These are phyloP conservation scores for Astreopora myriophthalma DNA, from an alignment of 64 coral and sea anemone genomes.

Conservation along the genomic window DNA sequence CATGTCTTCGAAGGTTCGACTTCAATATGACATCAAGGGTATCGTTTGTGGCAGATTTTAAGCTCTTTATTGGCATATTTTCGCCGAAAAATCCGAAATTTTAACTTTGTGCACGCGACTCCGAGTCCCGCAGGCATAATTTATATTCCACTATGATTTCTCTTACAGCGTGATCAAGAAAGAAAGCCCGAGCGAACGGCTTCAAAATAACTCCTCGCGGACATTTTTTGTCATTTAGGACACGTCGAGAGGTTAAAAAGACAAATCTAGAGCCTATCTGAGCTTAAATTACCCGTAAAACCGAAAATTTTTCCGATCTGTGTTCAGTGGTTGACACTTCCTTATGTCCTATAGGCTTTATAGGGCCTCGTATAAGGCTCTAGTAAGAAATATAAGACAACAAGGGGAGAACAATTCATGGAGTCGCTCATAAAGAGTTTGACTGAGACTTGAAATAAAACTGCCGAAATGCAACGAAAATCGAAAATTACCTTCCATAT, in stretches of 20 bases:
- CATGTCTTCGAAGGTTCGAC: constrained; percentile 66
- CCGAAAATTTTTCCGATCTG: constrained; percentile 23
- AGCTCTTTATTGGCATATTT: constrained; percentile 28
- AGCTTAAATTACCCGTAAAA: constrained; percentile 17
- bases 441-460: constrained; percentile 49
- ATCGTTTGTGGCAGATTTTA: constrained; percentile 47
- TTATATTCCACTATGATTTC: constrained; percentile 11
- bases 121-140: constrained; percentile 39
- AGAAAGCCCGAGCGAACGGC: constrained; percentile 15
- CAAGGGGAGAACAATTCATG: constrained; percentile 62
- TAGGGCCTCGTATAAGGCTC: constrained; percentile 68
- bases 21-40: constrained; percentile 30
- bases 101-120: not conserved
- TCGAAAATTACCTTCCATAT: constrained; percentile 70
- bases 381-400: constrained; percentile 71
- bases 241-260: not conserved
- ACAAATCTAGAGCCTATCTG: constrained; percentile 11
- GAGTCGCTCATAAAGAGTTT: constrained; percentile 55
- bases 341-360: constrained; percentile 50
- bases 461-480: not conserved
- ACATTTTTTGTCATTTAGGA: constrained; percentile 36
- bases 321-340: constrained; percentile 29
- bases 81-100: constrained; percentile 21
- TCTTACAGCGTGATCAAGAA: not conserved
- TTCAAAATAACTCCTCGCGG: constrained; percentile 31